Evolutionary conservation across 1,140 invertebrate genomes (phyloP), one percentile per base, ranked within the genome.

Genomic region (Atta cephalotes): DNA sequence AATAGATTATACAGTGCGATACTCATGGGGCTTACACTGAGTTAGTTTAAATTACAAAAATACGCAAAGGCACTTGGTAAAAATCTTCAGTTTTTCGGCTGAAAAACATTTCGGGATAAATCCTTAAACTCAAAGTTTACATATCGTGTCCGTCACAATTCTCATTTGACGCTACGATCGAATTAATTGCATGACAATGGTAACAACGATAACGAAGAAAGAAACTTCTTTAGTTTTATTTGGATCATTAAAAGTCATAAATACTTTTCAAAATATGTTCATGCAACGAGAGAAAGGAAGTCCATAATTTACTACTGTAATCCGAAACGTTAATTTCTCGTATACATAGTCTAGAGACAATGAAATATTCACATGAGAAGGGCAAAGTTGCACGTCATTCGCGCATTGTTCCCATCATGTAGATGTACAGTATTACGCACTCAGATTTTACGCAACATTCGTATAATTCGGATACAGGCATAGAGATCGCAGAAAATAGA

Each of bases 51-150:
- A 88, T 92, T 92, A 92, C 82, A 92, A 92, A 92, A 92, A 92
- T 92, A 92, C 87, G 79, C 87, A 89, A 92, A 92, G 92, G 92
- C 92, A 92, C 92, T 92, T 92, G 82, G 74, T 91, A 88, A 91
- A 85, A 90, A 89, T 88, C 71, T 81, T 53, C 49, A 78, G 74
- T 66, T 87, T 51, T 77, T 86, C 63, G 21, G 65, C 56, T 45
- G 71, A 79, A 74, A 81, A 56, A 91, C 65, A 79, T 62, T 63
- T 85, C 9, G 21, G 21, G 56, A 70, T 56, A 78, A 62, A 53
- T 68, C 39, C 9, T 60, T 60, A 53, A 85, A 68, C 53, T 56
- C 31, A 82, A 68, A 53, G 4, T 49, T 70, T 14, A 35, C 56
- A 60, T 66, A 49, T n/a, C 16, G 14, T 78, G 25, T 78, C 71